Conservation (phyloP, 2,888 invertebrate genomes). For the Entomobrya multifasciata region DNA sequence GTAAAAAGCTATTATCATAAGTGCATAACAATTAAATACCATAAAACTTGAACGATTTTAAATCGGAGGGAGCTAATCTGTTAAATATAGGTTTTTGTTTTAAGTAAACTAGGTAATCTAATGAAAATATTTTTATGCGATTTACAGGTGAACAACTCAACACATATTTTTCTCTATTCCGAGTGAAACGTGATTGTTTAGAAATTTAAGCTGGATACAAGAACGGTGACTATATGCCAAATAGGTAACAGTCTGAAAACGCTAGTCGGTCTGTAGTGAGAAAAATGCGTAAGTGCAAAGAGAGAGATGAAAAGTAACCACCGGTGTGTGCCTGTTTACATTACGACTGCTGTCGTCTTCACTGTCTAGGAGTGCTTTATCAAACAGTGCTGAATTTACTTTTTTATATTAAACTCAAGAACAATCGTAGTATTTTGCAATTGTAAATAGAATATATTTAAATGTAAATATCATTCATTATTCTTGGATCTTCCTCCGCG, state of each 20-base stretch:
- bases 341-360: background rate
- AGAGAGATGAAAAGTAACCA: background rate
- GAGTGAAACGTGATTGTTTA: too few relatives aligned
- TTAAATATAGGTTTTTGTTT: background rate
- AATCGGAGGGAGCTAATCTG: conserved; percentile 25
- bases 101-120: too few relatives aligned
- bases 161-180: too few relatives aligned
- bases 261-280: too few relatives aligned
- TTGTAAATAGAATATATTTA: conserved; percentile 12
- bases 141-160: too few relatives aligned
- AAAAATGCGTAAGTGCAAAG: background rate
- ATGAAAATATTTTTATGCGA: too few relatives aligned
- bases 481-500: background rate
- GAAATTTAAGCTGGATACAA: too few relatives aligned
- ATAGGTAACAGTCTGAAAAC: too few relatives aligned
- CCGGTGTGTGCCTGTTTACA: conserved; percentile 9
- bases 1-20: background rate
- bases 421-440: background rate
- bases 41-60: background rate
- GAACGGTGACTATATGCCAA: too few relatives aligned
- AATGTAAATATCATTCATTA: conserved; percentile 18
- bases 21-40: conserved; percentile 17
- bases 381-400: background rate
- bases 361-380: background rate
- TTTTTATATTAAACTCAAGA: background rate